Conservation (phyloP, 2,797 vertebrate genomes). For the Thaleichthys pacificus region DNA sequence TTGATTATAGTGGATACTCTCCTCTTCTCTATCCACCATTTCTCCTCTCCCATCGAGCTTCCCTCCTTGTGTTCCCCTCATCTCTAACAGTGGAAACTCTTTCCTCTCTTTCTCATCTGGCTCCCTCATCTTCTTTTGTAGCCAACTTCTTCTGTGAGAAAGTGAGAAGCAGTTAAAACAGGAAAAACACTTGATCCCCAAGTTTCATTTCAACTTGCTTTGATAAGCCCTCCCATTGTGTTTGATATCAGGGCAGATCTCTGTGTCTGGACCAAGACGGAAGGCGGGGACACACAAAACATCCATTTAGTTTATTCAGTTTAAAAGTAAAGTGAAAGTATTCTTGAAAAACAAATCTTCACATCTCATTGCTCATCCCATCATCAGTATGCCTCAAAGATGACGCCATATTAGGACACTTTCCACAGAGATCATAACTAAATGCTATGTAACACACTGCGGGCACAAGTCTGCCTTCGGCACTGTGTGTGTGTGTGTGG, state of each 20-base stretch:
- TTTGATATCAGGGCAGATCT: conserved; percentile 33
- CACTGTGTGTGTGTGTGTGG: not conserved
- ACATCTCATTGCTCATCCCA: too few relatives aligned
- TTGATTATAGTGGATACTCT: too few relatives aligned
- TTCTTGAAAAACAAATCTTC: too few relatives aligned
- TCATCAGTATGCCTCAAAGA: not conserved
- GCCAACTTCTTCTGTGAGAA: conserved; percentile 17
- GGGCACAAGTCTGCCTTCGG: conserved; percentile 14
- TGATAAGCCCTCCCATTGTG: conserved; percentile 32
- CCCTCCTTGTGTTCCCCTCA: not conserved
- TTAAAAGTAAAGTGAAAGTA: too few relatives aligned
- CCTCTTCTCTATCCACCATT: too few relatives aligned
- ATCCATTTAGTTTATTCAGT: too few relatives aligned
- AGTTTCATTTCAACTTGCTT: conserved; percentile 25
- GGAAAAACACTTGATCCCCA: conserved; percentile 25
- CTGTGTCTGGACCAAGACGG: conserved; percentile 7
- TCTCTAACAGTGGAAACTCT: not conserved
- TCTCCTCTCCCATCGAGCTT: too few relatives aligned
- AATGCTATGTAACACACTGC: conserved; percentile 19
- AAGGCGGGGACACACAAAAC: not conserved
- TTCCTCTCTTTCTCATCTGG: conserved; percentile 3
- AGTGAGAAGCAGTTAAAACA: conserved; percentile 26
- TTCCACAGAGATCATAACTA: conserved; percentile 11
- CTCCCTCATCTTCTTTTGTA: not conserved
- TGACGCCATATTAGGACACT: not conserved